phyloP scores from a whole-genome alignment of 2,113 vertebrate genomes.

The Silurus glanis region DNA sequence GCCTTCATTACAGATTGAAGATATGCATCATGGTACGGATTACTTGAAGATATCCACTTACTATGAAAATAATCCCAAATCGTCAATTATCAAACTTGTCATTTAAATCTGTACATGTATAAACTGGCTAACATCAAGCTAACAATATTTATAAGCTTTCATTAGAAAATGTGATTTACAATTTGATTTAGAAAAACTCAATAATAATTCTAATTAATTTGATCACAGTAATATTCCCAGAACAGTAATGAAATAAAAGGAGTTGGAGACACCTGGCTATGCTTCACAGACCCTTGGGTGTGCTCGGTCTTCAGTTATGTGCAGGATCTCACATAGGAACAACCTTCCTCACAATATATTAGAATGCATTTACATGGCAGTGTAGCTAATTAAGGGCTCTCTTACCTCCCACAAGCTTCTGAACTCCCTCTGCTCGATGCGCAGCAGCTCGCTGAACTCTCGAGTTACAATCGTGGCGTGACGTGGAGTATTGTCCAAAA shows the following conservation, averaged over 20 bases:
- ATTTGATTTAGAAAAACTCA: not conserved
- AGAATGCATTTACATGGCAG: not conserved
- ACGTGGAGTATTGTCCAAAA: conserved; percentile 94
- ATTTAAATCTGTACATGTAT: not conserved
- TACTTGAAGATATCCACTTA: not conserved
- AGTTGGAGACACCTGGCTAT: not conserved
- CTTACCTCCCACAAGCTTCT: conserved; percentile 95
- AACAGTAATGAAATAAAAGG: not conserved
- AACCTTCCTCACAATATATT: not conserved
- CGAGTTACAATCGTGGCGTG: conserved; percentile 95
- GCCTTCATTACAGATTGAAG: not conserved
- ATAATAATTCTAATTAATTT: not conserved
- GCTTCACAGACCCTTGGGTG: not conserved
- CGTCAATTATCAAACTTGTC: not conserved
- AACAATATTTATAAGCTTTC: not conserved
- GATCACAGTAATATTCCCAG: not conserved
- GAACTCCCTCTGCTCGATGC: conserved; percentile 94
- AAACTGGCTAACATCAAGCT: not conserved
- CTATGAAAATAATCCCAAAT: not conserved
- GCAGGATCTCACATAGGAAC: not conserved
- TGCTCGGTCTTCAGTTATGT: not conserved
- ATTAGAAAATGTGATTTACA: not conserved
- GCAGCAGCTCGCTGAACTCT: conserved; percentile 89
- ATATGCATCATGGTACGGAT: too few species aligned
- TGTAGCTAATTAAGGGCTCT: conserved; percentile 26